Conservation (phyloP, 2,797 vertebrate genomes). For the Bufotes viridis region DNA sequence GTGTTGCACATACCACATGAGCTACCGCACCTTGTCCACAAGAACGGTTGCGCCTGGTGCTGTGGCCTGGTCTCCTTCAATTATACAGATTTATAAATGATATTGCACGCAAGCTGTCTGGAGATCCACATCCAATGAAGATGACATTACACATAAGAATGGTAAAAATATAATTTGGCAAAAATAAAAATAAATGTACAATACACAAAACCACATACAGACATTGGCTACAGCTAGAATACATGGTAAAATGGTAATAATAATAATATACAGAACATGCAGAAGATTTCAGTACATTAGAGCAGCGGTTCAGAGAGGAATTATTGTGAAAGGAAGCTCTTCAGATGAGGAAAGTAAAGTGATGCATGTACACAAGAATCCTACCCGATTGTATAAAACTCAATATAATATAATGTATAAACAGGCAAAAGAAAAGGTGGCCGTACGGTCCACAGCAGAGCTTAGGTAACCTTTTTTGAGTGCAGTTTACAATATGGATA, state of each 20-base stretch:
- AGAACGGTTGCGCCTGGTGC: too few relatives aligned
- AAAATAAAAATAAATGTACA: slow-evolving; percentile 1
- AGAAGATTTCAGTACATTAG: neutral
- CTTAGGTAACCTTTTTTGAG: neutral
- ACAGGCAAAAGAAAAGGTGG: too few relatives aligned
- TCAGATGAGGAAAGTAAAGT: neutral
- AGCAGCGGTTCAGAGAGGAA: neutral
- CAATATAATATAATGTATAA: neutral
- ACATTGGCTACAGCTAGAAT: neutral
- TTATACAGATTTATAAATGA: neutral
- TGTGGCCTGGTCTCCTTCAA: too few relatives aligned
- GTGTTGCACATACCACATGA: too few relatives aligned
- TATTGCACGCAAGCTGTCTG: neutral
- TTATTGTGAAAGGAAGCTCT: neutral
- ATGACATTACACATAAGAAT: neutral
- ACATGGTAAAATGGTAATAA: neutral
- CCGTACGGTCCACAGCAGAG: neutral
- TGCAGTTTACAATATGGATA: neutral
- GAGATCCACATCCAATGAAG: neutral
- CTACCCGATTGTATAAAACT: neutral
- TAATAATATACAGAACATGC: neutral
- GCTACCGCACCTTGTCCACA: too few relatives aligned
- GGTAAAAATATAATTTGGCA: slow-evolving; percentile 27
- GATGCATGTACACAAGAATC: neutral
- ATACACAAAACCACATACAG: neutral